Conservation (phyloP, 1,140 invertebrate species). For the Drosophila pruinosa region DNA sequence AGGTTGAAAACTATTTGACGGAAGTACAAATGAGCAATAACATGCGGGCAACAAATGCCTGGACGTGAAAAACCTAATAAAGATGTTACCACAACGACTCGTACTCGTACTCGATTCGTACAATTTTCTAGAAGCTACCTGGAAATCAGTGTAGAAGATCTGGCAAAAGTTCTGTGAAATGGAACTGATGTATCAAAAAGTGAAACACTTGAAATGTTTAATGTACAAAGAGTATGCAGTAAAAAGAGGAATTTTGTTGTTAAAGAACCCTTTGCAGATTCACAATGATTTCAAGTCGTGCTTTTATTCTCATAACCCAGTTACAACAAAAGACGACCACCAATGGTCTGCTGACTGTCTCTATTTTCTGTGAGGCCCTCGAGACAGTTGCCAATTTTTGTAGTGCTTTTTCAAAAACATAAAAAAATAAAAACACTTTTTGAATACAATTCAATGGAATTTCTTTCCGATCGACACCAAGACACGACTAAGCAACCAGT, state of each 20-base stretch:
- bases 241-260: not conserved
- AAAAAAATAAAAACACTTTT: constrained; percentile 8
- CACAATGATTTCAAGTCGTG: not conserved
- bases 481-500: constrained; percentile 7
- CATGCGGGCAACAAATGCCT: constrained; percentile 17
- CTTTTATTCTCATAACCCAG: constrained; percentile 42
- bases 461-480: constrained; percentile 41
- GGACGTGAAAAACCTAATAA: not conserved
- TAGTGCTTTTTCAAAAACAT: no score
- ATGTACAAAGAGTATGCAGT: not conserved
- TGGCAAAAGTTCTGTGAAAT: constrained; percentile 9
- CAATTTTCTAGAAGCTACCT: not conserved
- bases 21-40: constrained; percentile 34
- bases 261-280: not conserved
- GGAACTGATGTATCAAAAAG: not conserved
- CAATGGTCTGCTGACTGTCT: constrained; percentile 5
- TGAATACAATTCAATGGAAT: constrained; percentile 37
- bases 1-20: constrained; percentile 43
- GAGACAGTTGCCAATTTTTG: constrained; percentile 28
- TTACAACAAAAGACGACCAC: constrained; percentile 31
- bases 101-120: not conserved
- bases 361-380: constrained; percentile 31
- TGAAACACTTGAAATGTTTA: not conserved
- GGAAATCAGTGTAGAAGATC: constrained; percentile 20
- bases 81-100: not conserved